Evolutionary conservation across 2,888 invertebrate genomes (phyloP), one percentile per base, ranked within the genome.

Genomic region (Glyphotaelius pellucidus): DNA sequence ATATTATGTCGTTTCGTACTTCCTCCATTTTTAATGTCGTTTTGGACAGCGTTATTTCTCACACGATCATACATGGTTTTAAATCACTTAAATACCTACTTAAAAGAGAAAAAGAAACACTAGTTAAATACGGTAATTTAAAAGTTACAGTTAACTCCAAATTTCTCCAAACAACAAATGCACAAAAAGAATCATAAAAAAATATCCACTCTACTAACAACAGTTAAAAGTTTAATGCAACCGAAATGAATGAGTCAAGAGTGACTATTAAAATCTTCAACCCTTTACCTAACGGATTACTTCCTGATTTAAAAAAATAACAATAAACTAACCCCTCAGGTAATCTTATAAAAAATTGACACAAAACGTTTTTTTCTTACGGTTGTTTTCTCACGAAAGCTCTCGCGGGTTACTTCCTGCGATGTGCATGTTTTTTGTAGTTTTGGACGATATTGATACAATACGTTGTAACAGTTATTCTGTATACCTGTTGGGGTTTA

Each of bases 241-340:
- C 25, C 35, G 25, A 83, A 86, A 25, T 86, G 87, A 92, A 91
- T 92, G 91, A 92, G 42, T 67, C 91, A 89, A 90, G 81, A 86
- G 92, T 93, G 92, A 93, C 93, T 93, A 92, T 89, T 80, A 52
- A 79, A 89, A 88, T 91, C 91, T 79, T 90, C 89, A 93, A 93
- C 93, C 93, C 93, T 93, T 93, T 92, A 83, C 91, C 89, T 86
- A 93, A 91, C 91, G 92, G 92, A 93, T 93, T 92, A 93, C 91
- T 93, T 93, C 93, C 93, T 93, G 89, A 84, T 11, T 67, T 67
- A 67, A 67, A 67, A 67, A 67, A 90, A 92, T 93, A 91, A 91
- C 79, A 83, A 90, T 90, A 89, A 90, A 80, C 87, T 89, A 91
- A 80, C 91, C 91, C 89, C 91, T 89, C 30, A 67, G 90, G 38